Evolutionary conservation across 2,113 vertebrate species (phyloP), one percentile per base, ranked within the genome.

Genomic region (Nycticryphes semicollaris): DNA sequence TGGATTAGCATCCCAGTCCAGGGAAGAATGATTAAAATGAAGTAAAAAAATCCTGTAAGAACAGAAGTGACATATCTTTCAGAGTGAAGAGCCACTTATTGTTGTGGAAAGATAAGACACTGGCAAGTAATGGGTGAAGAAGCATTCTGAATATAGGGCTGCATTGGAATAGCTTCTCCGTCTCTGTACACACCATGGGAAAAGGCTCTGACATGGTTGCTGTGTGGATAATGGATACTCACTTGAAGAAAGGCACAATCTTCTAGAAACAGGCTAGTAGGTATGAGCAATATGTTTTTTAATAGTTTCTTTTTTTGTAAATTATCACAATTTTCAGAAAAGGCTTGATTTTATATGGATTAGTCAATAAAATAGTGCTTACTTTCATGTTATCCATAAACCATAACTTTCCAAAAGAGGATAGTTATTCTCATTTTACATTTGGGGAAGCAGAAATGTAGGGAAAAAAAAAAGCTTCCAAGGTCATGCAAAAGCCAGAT

Each of bases 181-280:
- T 63, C 33, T 73, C 39, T 1, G 0, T 25, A 3, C 12, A 14
- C 27, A 56, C 21, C 19, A 22, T 2, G 30, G n/a, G 30, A 50
- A 75, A 66, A 66, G 51, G 9, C 54, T 85, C 48, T 89, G 78
- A 31, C 5, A 2, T 6, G 27, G 76, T 5, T 77, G 59, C 37
- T 86, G 48, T 1, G 2, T 23, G 35, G 30, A 22, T 1, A 17
- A 39, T 47, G 47, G 22, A 23, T 33, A 17, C 19, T 59, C 20
- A 41, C 17, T 13, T 48, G 21, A 50, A 91, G 47, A 79, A 82
- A 67, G 41, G n/a, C 64, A 74, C 18, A 51, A 6, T 24, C n/a
- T 12, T 47, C 48, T 28, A 76, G 27, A 53, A 84, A 60, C 12
- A 76, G 51, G 53, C 31, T 2, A 2, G 47, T 3, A 30, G 17